These are phyloP conservation scores for Rattus rattus DNA, from an alignment of 2,113 vertebrate species.

Conservation along the genomic window DNA sequence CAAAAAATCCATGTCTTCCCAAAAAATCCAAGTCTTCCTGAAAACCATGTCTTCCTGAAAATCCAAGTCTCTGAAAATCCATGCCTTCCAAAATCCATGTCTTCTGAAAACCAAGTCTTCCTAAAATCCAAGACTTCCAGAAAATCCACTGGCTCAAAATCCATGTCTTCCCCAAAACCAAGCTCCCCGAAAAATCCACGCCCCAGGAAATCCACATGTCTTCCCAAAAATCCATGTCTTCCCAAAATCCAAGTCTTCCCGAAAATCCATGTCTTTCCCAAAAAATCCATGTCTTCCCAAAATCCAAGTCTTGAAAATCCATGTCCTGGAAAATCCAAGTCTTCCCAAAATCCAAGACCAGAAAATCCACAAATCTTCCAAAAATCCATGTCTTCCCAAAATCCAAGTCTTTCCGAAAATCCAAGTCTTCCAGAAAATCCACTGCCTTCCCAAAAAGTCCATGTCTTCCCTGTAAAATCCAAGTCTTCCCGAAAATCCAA, in stretches of 20 bases:
- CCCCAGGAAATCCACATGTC: too few relatives aligned
- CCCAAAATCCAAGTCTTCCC: not conserved
- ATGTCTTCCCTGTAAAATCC: constrained; percentile 3
- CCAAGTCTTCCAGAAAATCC: not conserved
- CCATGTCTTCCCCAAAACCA: not conserved
- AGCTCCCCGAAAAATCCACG: not conserved
- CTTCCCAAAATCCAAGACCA: not conserved
- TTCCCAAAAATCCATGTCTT: not conserved
- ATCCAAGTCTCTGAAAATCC: not conserved
- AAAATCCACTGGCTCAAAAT: not conserved
- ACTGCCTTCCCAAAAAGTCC: not conserved
- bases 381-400: not conserved
- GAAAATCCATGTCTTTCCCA: constrained; percentile 26
- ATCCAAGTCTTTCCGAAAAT: not conserved
- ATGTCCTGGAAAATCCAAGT: not conserved
- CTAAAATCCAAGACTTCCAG: constrained; percentile 35
- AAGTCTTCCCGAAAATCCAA: not conserved
- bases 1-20: not conserved
- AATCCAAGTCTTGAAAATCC: not conserved
- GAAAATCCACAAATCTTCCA: not conserved
- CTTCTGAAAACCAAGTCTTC: constrained; percentile 37
- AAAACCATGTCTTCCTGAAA: not conserved
- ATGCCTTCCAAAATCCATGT: constrained; percentile 11
- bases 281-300: not conserved
- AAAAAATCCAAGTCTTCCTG: not conserved